A percentile compares a stretch with the other conserved stretches of the same genome.
These are phyloP conservation scores for Apeira syringaria DNA, from an alignment of 2,888 invertebrate genomes.

Conservation along the genomic window DNA sequence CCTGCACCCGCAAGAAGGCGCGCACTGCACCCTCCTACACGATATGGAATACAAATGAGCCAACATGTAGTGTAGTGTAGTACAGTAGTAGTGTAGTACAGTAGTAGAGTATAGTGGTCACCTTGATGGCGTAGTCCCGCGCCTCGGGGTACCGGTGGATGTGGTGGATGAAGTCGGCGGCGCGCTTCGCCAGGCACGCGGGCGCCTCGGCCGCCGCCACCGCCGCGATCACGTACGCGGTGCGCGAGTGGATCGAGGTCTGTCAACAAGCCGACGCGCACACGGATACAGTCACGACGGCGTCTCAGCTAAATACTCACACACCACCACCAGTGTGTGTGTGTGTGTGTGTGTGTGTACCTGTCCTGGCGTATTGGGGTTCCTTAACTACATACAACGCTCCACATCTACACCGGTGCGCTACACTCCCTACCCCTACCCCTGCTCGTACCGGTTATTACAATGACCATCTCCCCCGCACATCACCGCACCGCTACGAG, in stretches of 20 bases:
- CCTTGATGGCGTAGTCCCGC: constrained; percentile 88
- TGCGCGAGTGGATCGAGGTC: constrained; percentile 85
- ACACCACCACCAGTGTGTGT: too few species aligned
- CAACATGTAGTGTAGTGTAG: too few species aligned
- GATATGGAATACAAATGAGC: not conserved
- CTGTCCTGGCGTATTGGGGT: too few species aligned
- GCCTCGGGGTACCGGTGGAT: constrained; percentile 90
- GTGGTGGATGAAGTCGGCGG: constrained; percentile 89
- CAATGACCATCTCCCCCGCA: too few species aligned
- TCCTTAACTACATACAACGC: too few species aligned
- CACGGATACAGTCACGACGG: too few species aligned
- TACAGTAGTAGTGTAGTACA: not conserved
- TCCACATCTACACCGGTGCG: too few species aligned
- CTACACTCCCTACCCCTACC: too few species aligned
- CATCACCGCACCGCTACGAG: too few species aligned
- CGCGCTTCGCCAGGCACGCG: constrained; percentile 82
- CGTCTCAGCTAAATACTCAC: too few species aligned
- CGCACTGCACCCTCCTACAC: constrained; percentile 87
- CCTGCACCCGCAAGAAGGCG: constrained; percentile 83
- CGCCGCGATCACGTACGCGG: constrained; percentile 86
- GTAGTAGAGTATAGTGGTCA: constrained; percentile 38
- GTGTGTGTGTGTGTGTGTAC: too few species aligned
- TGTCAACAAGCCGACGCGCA: constrained; percentile 45
- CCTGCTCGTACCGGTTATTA: too few species aligned
- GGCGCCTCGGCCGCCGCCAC: constrained; percentile 82